Conservation (phyloP, 2,113 vertebrate species). For the Varanus salvator region DNA sequence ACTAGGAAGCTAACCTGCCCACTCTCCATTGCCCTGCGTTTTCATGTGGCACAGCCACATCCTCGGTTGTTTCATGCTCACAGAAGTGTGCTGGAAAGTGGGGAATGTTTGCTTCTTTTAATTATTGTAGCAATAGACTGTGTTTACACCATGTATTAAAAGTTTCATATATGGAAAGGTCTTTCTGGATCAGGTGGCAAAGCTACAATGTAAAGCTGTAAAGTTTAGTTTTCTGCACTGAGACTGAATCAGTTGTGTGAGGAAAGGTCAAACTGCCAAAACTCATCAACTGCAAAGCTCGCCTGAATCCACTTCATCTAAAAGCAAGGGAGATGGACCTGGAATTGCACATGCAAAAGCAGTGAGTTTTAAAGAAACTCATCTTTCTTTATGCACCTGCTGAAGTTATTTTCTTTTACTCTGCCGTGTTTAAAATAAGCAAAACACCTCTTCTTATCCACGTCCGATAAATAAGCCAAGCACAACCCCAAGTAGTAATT, state of each 20-base stretch:
- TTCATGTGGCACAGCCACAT: background rate
- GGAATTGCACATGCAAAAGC: background rate
- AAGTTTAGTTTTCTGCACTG: background rate
- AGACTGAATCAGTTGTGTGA: background rate
- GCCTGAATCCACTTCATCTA: slow-evolving; percentile 11
- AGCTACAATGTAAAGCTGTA: background rate
- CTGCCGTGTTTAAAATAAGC: background rate
- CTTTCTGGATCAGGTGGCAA: too few species aligned
- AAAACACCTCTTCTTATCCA: background rate
- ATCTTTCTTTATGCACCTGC: background rate
- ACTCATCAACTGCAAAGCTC: background rate
- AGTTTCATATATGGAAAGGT: too few species aligned
- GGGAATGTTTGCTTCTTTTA: background rate
- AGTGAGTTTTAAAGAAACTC: background rate
- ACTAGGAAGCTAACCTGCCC: background rate
- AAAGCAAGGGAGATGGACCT: background rate
- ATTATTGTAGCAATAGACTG: background rate
- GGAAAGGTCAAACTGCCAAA: slow-evolving; percentile 10
- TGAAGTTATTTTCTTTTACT: accelerated
- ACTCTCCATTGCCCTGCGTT: background rate
- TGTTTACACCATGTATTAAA: background rate
- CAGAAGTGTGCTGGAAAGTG: background rate
- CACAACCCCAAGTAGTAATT: slow-evolving; percentile 29
- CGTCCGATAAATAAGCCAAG: background rate
- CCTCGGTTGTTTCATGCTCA: slow-evolving; percentile 4